Percentiles rank a stretch among this genome's conserved stretches.
phyloP scores from a whole-genome alignment of 2,113 vertebrate genomes.

The Apodemus sylvaticus region DNA sequence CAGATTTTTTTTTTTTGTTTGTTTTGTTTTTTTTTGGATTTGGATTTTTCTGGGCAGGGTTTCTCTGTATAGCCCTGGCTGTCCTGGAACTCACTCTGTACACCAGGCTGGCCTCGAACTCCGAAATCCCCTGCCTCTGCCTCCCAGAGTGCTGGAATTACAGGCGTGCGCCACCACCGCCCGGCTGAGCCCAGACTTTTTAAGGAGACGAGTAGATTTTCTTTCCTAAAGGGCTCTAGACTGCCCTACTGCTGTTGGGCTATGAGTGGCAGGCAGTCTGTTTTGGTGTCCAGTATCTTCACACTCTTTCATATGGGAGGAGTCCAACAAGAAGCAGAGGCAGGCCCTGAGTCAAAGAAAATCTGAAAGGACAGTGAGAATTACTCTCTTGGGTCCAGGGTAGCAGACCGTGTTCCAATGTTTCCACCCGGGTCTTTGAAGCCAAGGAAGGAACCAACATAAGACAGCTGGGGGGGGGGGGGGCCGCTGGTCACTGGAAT shows the following conservation, averaged over 20 bases:
- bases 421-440: constrained; percentile 13
- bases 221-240: background rate
- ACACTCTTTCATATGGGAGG: background rate
- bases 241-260: background rate
- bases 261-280: background rate
- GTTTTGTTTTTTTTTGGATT: too few relatives aligned
- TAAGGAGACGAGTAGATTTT: background rate
- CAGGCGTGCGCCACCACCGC: too few relatives aligned
- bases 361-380: background rate
- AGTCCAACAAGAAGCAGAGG: background rate
- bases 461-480: background rate
- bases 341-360: background rate
- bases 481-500: background rate
- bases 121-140: too few relatives aligned
- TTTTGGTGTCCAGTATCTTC: background rate
- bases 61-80: too few relatives aligned
- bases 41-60: too few relatives aligned
- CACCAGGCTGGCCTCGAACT: too few relatives aligned
- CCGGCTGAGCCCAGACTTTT: too few relatives aligned
- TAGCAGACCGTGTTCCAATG: background rate
- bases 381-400: background rate
- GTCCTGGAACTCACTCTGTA: too few relatives aligned
- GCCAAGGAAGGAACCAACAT: constrained; percentile 1
- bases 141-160: too few relatives aligned
- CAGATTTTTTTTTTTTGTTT: too few relatives aligned